phyloP scores from a whole-genome alignment of 1,140 invertebrate genomes.

The Coelopa frigida region DNA sequence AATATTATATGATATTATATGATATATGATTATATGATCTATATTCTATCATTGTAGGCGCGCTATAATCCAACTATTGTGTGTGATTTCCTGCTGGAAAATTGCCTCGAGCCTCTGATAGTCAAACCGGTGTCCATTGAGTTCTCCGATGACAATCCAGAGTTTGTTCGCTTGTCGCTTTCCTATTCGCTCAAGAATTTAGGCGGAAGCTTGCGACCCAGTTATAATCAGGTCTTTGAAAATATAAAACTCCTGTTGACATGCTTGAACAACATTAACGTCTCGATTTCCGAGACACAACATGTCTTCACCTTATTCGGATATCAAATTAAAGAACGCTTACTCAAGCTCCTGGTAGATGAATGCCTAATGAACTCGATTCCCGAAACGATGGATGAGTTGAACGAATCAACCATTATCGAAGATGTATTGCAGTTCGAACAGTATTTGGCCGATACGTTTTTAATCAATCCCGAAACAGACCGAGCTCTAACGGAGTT shows the following conservation, averaged over 20 bases:
- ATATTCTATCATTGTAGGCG: slow-evolving; percentile 13
- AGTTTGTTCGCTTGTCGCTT: slow-evolving; percentile 22
- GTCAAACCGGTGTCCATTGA: slow-evolving; percentile 33
- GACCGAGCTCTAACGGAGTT: slow-evolving; percentile 57
- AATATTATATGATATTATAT: background rate
- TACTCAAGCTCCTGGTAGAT: slow-evolving; percentile 60
- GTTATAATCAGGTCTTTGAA: slow-evolving; percentile 53
- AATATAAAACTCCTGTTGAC: slow-evolving; percentile 55
- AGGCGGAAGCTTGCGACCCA: slow-evolving; percentile 23
- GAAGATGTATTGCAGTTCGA: slow-evolving; percentile 61
- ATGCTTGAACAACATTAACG: slow-evolving; percentile 54
- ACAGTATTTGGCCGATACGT: slow-evolving; percentile 50
- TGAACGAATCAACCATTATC: slow-evolving; percentile 58
- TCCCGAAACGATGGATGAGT: slow-evolving; percentile 62
- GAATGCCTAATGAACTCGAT: slow-evolving; percentile 69
- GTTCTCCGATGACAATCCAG: slow-evolving; percentile 19
- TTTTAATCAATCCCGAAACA: slow-evolving; percentile 35
- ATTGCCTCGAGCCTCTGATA: slow-evolving; percentile 38
- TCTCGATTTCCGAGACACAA: slow-evolving; percentile 46
- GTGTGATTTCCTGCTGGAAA: slow-evolving; percentile 33
- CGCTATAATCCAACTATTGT: slow-evolving; percentile 30
- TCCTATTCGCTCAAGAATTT: slow-evolving; percentile 33
- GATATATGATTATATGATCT: background rate
- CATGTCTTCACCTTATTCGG: slow-evolving; percentile 58
- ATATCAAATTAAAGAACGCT: slow-evolving; percentile 52